Conservation (phyloP, 2,888 invertebrate genomes). For the Rhyacophila evoluta region DNA sequence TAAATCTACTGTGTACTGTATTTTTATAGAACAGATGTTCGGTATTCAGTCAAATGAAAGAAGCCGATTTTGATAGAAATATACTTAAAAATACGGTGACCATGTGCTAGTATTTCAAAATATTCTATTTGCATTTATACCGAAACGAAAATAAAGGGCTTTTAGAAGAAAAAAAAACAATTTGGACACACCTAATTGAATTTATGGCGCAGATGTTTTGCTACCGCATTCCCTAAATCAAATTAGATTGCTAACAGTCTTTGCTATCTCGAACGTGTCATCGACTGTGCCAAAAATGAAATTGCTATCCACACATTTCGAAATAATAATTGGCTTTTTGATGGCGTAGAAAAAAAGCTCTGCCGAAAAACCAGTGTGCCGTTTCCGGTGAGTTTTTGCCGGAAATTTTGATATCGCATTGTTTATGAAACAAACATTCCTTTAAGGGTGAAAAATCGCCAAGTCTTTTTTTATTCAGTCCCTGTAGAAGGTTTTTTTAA, state of each 20-base stretch:
- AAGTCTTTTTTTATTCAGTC: too few relatives aligned
- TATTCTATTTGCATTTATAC: too few relatives aligned
- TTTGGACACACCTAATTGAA: background rate
- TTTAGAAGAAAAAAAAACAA: background rate
- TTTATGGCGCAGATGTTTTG: background rate
- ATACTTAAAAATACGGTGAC: too few relatives aligned
- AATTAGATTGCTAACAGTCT: background rate
- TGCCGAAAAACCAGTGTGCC: background rate
- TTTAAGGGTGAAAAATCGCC: background rate
- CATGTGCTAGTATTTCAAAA: too few relatives aligned
- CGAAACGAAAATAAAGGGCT: too few relatives aligned
- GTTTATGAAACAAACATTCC: background rate
- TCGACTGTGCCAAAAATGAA: background rate
- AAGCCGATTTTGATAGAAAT: too few relatives aligned
- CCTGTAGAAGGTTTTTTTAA: too few relatives aligned
- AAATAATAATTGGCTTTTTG: background rate
- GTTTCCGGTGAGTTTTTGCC: background rate
- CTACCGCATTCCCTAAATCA: background rate
- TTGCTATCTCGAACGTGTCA: background rate
- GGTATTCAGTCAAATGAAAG: too few relatives aligned
- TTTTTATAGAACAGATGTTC: too few relatives aligned
- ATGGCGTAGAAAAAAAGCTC: background rate
- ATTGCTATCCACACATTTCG: background rate
- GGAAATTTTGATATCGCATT: conserved; percentile 7
- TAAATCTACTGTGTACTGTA: too few relatives aligned